Evolutionary conservation across 2,888 invertebrate species (phyloP).

Genomic region (Drosophila sordidula): DNA sequence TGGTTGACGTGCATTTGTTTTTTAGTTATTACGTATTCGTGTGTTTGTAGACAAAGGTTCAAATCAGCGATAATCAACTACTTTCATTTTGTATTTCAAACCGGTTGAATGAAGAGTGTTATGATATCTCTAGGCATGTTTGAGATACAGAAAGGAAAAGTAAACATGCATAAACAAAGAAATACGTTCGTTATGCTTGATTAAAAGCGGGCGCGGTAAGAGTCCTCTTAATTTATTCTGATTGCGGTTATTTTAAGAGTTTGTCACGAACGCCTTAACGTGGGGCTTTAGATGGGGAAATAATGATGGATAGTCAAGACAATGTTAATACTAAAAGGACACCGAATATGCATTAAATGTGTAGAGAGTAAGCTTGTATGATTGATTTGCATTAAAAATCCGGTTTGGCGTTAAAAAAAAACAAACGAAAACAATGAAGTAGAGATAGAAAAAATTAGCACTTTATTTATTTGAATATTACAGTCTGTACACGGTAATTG

Average conservation of each 20-base stretch:
- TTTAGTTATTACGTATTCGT: neutral
- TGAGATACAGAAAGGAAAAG: conserved; percentile 16
- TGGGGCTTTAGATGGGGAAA: neutral
- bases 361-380: neutral
- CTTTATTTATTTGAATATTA: conserved; percentile 4
- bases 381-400: conserved; percentile 17
- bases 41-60: conserved; percentile 1
- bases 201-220: conserved; percentile 9
- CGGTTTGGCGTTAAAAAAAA: conserved; percentile 2
- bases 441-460: neutral
- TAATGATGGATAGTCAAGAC: conserved; percentile 20
- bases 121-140: conserved; percentile 29
- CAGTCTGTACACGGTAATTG: conserved; percentile 90
- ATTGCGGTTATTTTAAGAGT: neutral
- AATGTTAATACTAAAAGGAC: conserved; percentile 4
- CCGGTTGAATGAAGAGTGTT: conserved; percentile 43
- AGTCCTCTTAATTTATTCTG: conserved; percentile 2
- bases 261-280: neutral
- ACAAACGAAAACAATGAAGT: neutral
- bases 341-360: conserved; percentile 19
- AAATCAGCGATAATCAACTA: conserved; percentile 9
- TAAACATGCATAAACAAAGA: neutral
- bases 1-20: too few species aligned
- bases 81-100: conserved; percentile 31
- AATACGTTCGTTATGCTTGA: conserved; percentile 27